phyloP scores from a whole-genome alignment of 2,888 invertebrate species.

The Ophonus ardosiacus region DNA sequence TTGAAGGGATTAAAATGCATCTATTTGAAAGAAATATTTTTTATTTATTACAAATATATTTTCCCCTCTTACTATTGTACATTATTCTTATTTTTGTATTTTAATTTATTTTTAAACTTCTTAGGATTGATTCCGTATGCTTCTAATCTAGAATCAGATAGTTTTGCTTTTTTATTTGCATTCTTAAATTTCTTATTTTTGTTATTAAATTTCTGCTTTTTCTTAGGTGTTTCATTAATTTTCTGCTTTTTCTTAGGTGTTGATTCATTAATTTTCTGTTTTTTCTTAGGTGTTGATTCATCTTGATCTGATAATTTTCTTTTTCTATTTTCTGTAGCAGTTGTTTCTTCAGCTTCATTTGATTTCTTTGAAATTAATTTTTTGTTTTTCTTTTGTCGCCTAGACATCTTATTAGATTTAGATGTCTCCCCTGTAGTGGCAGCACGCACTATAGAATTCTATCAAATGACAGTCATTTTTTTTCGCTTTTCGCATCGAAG shows the following conservation, averaged over 20 bases:
- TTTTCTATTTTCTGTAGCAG: constrained; percentile 62
- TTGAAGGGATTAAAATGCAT: background rate
- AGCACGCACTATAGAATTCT: too few species aligned
- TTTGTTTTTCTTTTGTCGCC: constrained; percentile 60
- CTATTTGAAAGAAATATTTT: background rate
- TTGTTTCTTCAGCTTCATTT: constrained; percentile 8
- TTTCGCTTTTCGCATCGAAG: too few species aligned
- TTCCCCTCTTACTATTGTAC: background rate
- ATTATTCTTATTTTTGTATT: constrained; percentile 77
- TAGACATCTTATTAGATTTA: constrained; percentile 39
- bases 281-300: constrained; percentile 66
- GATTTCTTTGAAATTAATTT: constrained; percentile 56
- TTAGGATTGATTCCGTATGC: constrained; percentile 96
- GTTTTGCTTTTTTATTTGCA: constrained; percentile 67
- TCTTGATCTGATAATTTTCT: constrained; percentile 49
- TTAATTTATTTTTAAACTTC: constrained; percentile 88
- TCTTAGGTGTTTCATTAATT: constrained; percentile 68
- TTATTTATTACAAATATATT: constrained; percentile 6
- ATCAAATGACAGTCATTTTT: too few species aligned
- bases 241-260: constrained; percentile 69
- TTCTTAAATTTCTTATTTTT: constrained; percentile 63
- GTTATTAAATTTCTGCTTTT: constrained; percentile 70
- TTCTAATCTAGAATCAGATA: constrained; percentile 89
- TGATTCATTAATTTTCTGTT: constrained; percentile 70
- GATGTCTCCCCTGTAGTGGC: constrained; percentile 37